Conservation (phyloP, 2,113 vertebrate species). For the Spizaetus ornatus region DNA sequence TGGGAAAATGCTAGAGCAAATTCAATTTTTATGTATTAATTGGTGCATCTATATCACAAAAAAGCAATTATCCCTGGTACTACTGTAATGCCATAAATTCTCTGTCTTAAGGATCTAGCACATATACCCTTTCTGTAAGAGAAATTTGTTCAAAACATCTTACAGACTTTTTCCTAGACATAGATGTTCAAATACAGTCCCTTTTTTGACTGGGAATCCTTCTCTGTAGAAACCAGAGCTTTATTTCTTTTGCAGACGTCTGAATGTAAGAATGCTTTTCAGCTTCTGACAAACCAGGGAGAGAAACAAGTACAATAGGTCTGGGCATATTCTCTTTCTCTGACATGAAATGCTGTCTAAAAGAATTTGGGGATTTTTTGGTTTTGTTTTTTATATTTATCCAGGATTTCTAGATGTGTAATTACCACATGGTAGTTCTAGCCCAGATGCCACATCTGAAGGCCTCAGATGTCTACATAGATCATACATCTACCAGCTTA, state of each 20-base stretch:
- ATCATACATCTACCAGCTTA: not conserved
- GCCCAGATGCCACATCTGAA: not conserved
- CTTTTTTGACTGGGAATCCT: not conserved
- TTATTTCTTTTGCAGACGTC: not conserved
- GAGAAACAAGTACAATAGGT: not conserved
- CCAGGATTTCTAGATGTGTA: not conserved
- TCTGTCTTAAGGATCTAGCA: not conserved
- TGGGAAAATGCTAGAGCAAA: conserved; percentile 4
- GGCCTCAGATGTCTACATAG: not conserved
- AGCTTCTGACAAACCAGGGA: not conserved
- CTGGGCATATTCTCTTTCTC: not conserved
- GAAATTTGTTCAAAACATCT: not conserved
- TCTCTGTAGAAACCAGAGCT: not conserved
- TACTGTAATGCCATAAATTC: not conserved
- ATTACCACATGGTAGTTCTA: not conserved
- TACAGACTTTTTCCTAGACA: not conserved
- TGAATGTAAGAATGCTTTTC: not conserved
- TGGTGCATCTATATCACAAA: conserved; percentile 1
- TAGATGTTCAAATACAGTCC: not conserved
- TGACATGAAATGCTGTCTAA: not conserved
- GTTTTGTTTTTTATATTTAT: not conserved
- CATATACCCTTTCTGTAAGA: not conserved
- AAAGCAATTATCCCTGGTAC: not conserved
- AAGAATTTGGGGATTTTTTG: not conserved
- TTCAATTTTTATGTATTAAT: conserved; percentile 20